These are phyloP conservation scores for Artibeus jamaicensis DNA, from an alignment of 2,797 vertebrate genomes.

Conservation along the genomic window DNA sequence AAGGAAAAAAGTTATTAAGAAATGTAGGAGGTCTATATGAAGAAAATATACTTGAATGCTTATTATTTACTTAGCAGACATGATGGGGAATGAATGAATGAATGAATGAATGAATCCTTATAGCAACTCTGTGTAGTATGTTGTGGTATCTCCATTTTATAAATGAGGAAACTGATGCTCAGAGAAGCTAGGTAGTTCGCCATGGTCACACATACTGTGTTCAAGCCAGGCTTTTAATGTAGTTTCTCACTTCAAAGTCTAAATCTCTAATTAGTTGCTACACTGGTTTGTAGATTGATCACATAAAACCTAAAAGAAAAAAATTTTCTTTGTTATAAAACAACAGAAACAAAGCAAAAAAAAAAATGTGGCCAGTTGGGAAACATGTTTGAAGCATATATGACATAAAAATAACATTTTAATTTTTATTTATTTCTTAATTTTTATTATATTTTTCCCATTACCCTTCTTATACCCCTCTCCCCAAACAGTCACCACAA, in stretches of 20 bases:
- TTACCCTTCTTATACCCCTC: background rate
- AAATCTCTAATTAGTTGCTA: background rate
- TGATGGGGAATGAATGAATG: background rate
- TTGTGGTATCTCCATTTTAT: background rate
- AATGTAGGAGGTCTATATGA: background rate
- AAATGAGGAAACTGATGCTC: background rate
- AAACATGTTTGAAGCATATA: conserved; percentile 1
- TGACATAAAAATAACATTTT: background rate
- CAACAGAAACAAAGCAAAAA: background rate
- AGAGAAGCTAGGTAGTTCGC: background rate
- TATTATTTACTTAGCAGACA: background rate
- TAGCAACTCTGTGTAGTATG: background rate
- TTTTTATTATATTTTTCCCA: background rate
- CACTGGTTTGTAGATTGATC: background rate
- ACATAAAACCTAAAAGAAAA: background rate
- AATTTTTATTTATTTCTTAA: no score
- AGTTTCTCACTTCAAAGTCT: background rate
- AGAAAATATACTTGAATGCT: background rate
- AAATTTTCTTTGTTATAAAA: background rate
- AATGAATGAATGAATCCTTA: background rate
- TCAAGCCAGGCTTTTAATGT: background rate
- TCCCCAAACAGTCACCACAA: background rate
- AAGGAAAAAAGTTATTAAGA: conserved; percentile 15
- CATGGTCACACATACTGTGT: background rate
- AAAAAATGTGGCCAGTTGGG: background rate